Percentiles rank a stretch among this genome's conserved stretches.
Evolutionary conservation across 2,888 invertebrate genomes (phyloP).

Genomic region (Calliphora vomitoria): DNA sequence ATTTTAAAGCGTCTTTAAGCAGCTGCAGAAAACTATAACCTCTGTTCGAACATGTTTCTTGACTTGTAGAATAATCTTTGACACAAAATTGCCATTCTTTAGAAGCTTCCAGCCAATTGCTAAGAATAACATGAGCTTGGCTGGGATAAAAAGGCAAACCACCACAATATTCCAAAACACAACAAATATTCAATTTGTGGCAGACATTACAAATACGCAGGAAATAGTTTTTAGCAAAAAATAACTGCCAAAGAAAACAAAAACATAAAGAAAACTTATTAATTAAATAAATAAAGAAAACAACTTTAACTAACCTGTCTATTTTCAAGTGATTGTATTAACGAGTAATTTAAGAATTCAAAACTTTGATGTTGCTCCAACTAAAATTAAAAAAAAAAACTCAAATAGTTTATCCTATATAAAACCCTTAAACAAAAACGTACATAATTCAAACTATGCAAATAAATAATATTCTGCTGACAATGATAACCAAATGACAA

Average conservation of each 20-base stretch:
- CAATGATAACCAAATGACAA: constrained; percentile 67
- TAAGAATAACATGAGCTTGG: constrained; percentile 33
- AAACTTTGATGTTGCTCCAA: constrained; percentile 57
- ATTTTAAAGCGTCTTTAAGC: constrained; percentile 35
- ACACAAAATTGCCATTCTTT: constrained; percentile 51
- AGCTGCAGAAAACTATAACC: constrained; percentile 28
- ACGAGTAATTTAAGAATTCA: constrained; percentile 53
- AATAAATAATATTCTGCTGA: constrained; percentile 64
- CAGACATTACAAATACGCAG: constrained; percentile 60
- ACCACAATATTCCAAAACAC: constrained; percentile 62
- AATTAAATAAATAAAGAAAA: background rate
- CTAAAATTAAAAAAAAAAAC: constrained; percentile 24
- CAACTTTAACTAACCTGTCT: constrained; percentile 30
- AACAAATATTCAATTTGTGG: constrained; percentile 49
- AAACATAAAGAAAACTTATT: background rate
- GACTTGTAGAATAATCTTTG: background rate
- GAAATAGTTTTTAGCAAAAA: constrained; percentile 63
- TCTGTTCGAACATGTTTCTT: background rate
- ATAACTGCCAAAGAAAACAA: constrained; percentile 26
- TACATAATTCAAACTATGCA: constrained; percentile 64
- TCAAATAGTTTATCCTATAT: background rate
- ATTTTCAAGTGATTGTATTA: background rate
- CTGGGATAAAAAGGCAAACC: constrained; percentile 40
- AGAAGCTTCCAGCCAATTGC: constrained; percentile 1
- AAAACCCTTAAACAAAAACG: background rate